Percentiles rank a stretch among this genome's conserved stretches.
Evolutionary conservation across 92 coral and sea anemone genomes (phyloP).

Genomic region (Heteractis magnifica): DNA sequence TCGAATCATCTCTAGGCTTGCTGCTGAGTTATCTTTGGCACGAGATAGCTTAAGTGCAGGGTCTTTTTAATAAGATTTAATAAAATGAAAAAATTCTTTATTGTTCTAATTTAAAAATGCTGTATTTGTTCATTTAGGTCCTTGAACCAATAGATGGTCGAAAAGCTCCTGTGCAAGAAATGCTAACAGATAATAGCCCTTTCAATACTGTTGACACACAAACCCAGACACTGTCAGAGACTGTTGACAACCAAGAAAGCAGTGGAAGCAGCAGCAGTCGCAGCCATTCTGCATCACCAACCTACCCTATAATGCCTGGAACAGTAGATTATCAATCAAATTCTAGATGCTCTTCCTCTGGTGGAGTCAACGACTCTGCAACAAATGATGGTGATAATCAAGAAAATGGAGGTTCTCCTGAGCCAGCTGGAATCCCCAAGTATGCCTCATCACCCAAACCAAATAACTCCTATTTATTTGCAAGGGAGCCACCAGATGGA

Average conservation of each 20-base stretch:
- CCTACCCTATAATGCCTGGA: slow-evolving; percentile 72
- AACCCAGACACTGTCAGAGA: slow-evolving; percentile 81
- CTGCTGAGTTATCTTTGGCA: not conserved
- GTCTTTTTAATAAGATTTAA: too few species aligned
- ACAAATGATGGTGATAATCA: slow-evolving; percentile 26
- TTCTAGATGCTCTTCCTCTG: slow-evolving; percentile 85
- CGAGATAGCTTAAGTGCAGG: too few species aligned
- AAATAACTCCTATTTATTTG: slow-evolving; percentile 84
- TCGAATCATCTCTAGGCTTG: not conserved
- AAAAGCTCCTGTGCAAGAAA: slow-evolving; percentile 80
- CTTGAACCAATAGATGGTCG: slow-evolving; percentile 83
- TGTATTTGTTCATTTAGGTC: slow-evolving; percentile 27
- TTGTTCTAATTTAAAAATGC: not conserved
- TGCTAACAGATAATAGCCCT: slow-evolving; percentile 47
- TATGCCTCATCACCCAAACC: slow-evolving; percentile 97
- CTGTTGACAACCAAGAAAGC: slow-evolving; percentile 69
- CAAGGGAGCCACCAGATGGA: slow-evolving; percentile 98
- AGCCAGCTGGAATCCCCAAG: slow-evolving; percentile 66
- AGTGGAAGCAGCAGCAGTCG: slow-evolving; percentile 76
- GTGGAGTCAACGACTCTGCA: slow-evolving; percentile 33
- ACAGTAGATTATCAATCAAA: slow-evolving; percentile 73
- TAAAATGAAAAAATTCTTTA: not conserved
- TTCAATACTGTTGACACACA: slow-evolving; percentile 76
- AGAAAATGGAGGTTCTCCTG: slow-evolving; percentile 76
- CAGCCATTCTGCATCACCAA: slow-evolving; percentile 85